Percentiles rank a stretch among this genome's conserved stretches.
phyloP scores from a whole-genome alignment of 2,888 invertebrate species.

The Aphidius colemani region DNA sequence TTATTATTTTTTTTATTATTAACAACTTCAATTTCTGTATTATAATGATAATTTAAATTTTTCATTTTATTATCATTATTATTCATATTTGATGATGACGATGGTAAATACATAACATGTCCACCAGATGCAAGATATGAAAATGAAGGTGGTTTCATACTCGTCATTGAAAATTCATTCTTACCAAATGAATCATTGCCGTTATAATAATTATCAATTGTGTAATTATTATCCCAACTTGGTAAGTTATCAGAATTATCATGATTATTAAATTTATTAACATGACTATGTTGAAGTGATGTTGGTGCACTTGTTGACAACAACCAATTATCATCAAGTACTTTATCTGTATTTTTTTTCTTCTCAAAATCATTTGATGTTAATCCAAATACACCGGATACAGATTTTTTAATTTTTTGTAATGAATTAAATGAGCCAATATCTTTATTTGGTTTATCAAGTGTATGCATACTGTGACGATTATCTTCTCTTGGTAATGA shows the following conservation, averaged over 20 bases:
- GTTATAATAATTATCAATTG: constrained; percentile 21
- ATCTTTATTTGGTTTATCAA: constrained; percentile 61
- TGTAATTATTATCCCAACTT: constrained; percentile 36
- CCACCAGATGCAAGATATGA: constrained; percentile 70
- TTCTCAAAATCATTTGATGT: constrained; percentile 62
- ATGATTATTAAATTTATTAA: constrained; percentile 37
- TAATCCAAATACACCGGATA: constrained; percentile 68
- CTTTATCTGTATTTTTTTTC: constrained; percentile 51
- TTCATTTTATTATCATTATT: constrained; percentile 42
- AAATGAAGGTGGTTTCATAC: constrained; percentile 58
- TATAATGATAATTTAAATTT: constrained; percentile 37
- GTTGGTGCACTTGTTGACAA: constrained; percentile 80
- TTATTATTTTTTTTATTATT: constrained; percentile 30
- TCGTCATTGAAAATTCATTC: constrained; percentile 42
- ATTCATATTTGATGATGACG: constrained; percentile 46
- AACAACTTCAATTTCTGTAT: constrained; percentile 26
- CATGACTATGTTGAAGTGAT: constrained; percentile 70
- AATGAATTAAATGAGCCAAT: constrained; percentile 66
- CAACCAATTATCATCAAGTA: constrained; percentile 76
- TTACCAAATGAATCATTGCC: constrained; percentile 35
- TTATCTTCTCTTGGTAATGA: constrained; percentile 73
- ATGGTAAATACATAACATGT: constrained; percentile 81
- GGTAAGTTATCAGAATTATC: constrained; percentile 24
- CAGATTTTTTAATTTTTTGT: constrained; percentile 74
- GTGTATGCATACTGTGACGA: constrained; percentile 44